Conservation (phyloP, 2,888 invertebrate species). For the Heliconius charithonia region DNA sequence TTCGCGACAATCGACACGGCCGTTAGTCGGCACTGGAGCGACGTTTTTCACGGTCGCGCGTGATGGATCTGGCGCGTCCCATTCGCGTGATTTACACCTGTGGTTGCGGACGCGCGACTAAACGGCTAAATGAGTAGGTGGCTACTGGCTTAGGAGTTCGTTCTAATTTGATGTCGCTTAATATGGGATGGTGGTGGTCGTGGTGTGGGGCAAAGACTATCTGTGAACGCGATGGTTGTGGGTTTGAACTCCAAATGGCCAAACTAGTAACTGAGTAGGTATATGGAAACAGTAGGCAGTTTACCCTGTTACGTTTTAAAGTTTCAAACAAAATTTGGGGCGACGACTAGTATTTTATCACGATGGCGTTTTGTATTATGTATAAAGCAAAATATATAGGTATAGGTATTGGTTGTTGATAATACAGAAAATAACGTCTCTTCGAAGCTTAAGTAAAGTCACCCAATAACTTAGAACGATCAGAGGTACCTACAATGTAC, state of each 20-base stretch:
- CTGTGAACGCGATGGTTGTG: no score
- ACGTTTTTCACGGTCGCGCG: slow-evolving; percentile 54
- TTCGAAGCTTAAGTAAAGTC: not conserved
- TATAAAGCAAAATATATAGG: no score
- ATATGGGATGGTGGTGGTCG: not conserved
- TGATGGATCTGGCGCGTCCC: slow-evolving; percentile 51
- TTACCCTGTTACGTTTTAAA: no score
- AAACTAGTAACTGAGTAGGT: no score
- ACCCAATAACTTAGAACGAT: not conserved
- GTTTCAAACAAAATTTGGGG: no score
- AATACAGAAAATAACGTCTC: not conserved
- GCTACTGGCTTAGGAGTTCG: not conserved
- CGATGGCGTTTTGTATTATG: no score
- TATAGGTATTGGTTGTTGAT: not conserved
- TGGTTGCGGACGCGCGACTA: slow-evolving; percentile 45
- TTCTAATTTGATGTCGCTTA: slow-evolving; percentile 9
- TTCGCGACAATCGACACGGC: slow-evolving; percentile 51
- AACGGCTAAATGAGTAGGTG: not conserved
- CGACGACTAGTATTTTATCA: no score
- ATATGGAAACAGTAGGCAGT: no score
- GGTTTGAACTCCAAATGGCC: no score
- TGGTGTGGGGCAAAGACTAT: no score
- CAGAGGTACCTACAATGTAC: not conserved
- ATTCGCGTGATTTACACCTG: slow-evolving; percentile 50
- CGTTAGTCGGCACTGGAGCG: slow-evolving; percentile 51